Conservation (phyloP, 2,888 invertebrate species). For the Orchesellides sinensis region DNA sequence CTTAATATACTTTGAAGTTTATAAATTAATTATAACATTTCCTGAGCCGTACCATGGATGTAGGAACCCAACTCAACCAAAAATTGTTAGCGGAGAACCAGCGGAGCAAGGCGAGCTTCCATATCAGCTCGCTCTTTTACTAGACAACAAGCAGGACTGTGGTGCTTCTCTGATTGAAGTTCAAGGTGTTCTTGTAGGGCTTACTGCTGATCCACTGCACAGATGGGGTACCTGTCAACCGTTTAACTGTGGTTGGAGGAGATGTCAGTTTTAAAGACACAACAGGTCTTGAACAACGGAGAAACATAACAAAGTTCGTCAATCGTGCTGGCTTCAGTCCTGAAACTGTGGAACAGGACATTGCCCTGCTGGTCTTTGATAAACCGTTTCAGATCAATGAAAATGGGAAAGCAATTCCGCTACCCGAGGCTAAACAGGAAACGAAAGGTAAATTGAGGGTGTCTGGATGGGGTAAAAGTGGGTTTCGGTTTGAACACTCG, state of each 20-base stretch:
- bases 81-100: slow-evolving; percentile 29
- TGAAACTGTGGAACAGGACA: slow-evolving; percentile 23
- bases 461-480: no score
- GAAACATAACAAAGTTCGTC: slow-evolving; percentile 7
- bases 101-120: slow-evolving; percentile 31
- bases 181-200: not conserved
- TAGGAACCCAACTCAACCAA: not conserved
- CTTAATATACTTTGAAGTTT: no score
- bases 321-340: not conserved
- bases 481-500: no score
- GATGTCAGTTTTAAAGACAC: slow-evolving; percentile 24
- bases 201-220: slow-evolving; percentile 46
- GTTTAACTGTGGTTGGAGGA: slow-evolving; percentile 30
- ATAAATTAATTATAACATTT: no score
- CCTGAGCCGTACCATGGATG: not conserved
- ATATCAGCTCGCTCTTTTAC: slow-evolving; percentile 18
- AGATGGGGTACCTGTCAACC: not conserved
- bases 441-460: slow-evolving; percentile 25
- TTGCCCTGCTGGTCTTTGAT: slow-evolving; percentile 21
- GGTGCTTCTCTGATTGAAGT: slow-evolving; percentile 24
- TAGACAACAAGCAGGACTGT: not conserved
- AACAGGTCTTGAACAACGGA: slow-evolving; percentile 17
- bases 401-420: slow-evolving; percentile 4
- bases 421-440: slow-evolving; percentile 3
- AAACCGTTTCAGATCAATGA: slow-evolving; percentile 41